Conservation (phyloP, 2,888 invertebrate genomes). For the Rugalucina vietnamica region DNA sequence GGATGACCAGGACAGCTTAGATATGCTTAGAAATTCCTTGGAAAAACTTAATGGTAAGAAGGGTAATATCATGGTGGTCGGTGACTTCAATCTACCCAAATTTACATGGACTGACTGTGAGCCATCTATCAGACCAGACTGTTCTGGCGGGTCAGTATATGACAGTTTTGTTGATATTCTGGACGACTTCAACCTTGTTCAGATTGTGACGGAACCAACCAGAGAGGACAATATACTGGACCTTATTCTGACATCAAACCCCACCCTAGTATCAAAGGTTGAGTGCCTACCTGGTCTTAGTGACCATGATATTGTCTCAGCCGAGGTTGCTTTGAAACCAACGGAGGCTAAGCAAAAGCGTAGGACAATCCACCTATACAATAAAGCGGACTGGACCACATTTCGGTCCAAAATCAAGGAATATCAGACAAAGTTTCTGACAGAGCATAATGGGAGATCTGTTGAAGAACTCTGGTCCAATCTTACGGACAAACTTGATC, state of each 20-base stretch:
- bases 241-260: neutral
- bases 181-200: neutral
- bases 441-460: no score
- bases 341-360: no score
- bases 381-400: no score
- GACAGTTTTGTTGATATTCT: neutral
- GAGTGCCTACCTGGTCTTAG: no score
- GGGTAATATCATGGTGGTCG: neutral
- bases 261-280: neutral
- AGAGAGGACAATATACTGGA: neutral
- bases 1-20: neutral
- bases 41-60: neutral
- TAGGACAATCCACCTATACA: no score
- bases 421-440: no score
- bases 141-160: neutral
- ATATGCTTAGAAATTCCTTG: neutral
- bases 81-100: neutral
- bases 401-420: no score
- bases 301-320: no score
- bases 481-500: no score
- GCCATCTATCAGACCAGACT: neutral
- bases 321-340: no score
- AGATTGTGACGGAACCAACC: neutral
- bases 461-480: no score
- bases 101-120: neutral